A percentile compares a stretch with the other conserved stretches of the same genome.
Conservation (phyloP, 2,797 vertebrate genomes). For the Pelochelys cantorii region DNA sequence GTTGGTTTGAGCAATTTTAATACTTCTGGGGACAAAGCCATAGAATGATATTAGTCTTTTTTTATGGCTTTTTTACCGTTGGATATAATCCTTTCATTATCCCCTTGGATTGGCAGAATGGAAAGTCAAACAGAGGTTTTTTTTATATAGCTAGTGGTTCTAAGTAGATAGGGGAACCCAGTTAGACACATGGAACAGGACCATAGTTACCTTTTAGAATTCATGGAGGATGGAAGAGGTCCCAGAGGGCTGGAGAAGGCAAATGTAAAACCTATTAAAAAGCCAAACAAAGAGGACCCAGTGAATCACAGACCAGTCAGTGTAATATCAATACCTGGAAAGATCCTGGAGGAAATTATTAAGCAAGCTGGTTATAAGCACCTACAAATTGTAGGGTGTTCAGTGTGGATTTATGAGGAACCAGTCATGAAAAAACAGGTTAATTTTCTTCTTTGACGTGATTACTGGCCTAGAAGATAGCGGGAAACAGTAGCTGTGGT, state of each 20-base stretch:
- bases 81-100: not conserved
- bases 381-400: not conserved
- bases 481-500: too few species aligned
- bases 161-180: slow-evolving; percentile 24
- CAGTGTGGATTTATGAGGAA: not conserved
- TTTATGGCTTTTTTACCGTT: not conserved
- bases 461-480: too few species aligned
- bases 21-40: slow-evolving; percentile 2
- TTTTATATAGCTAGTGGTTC: slow-evolving; percentile 57
- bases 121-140: slow-evolving; percentile 61
- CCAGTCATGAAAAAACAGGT: not conserved
- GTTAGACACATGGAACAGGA: slow-evolving; percentile 33
- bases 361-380: not conserved
- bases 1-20: not conserved
- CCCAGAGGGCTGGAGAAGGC: not conserved
- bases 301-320: not conserved
- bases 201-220: fast-evolving
- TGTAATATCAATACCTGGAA: not conserved
- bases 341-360: not conserved
- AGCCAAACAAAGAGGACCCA: not conserved
- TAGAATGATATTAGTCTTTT: not conserved
- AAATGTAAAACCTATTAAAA: not conserved
- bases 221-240: not conserved
- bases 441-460: not conserved
- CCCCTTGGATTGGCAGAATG: not conserved